Evolutionary conservation across 2,113 vertebrate species (phyloP).

Genomic region (Amblyornis subalaris): DNA sequence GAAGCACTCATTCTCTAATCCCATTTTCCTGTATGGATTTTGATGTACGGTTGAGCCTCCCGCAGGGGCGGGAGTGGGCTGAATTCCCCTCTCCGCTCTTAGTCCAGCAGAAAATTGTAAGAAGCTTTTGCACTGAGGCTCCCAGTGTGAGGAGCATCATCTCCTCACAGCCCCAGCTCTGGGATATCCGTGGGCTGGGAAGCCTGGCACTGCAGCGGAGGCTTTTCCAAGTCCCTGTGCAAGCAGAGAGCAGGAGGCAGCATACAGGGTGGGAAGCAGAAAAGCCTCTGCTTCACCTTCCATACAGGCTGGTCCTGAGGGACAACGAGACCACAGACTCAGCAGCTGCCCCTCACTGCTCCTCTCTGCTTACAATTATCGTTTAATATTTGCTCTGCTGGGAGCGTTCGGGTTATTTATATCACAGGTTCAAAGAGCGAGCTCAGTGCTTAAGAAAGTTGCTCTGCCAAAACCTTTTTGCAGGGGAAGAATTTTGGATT

Average conservation of each 20-base stretch:
- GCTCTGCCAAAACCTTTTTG: not conserved
- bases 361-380: not conserved
- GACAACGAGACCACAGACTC: fast-evolving
- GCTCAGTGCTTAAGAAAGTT: not conserved
- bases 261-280: not conserved
- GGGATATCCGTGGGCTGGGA: not conserved
- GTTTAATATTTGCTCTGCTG: not conserved
- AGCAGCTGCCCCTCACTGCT: not conserved
- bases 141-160: not conserved
- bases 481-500: not conserved
- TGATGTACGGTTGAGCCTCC: not conserved
- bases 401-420: not conserved
- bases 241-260: not conserved
- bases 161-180: not conserved
- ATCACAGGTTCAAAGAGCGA: not conserved
- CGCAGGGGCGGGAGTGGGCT: not conserved
- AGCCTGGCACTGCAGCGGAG: not conserved
- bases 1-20: not conserved
- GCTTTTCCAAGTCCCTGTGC: not conserved
- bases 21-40: not conserved
- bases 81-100: not conserved
- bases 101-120: not conserved
- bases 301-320: not conserved
- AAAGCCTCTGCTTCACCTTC: not conserved
- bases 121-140: not conserved